Evolutionary conservation across 2,888 invertebrate genomes (phyloP), one percentile per base, ranked within the genome.

Genomic region (Sclerodermus sp.): DNA sequence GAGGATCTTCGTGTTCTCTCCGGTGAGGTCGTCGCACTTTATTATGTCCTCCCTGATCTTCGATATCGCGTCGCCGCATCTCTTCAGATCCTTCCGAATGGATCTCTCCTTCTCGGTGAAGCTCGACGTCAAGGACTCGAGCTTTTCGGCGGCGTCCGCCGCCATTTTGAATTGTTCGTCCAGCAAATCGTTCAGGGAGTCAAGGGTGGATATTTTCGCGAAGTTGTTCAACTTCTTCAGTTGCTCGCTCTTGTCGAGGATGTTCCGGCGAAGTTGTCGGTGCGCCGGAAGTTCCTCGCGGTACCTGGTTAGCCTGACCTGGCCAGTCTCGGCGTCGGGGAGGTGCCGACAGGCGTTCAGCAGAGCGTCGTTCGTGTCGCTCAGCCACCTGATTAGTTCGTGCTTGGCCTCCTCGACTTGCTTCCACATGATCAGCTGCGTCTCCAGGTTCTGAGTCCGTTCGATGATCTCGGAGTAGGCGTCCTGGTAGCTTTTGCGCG

Each of bases 351-450:
- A 84, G 18, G 91, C 89, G 61, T 87, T 86, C 40, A 86, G 85
- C 3, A 96, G 80, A 31, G 86, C 86, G 62, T 88, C 87, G 49
- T 90, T 90, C 16, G 91, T 93, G 71, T 91, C 89, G 51, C 86
- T 85, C 5, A 95, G 73, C 96, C 96, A 96, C 16, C 87, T 84
- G 0, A 89, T 79, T 2, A 96, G 81, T 72, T 92, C 92, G 57
- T 89, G 88, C 71, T 91, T 92, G 0, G 88, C 87, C 51, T 91
- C 91, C 62, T 93, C 90, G 31, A 96, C 89, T 75, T 95, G 93
- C 67, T 92, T 89, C 94, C 95, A 96, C 45, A 95, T 89, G n/a
- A 91, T 88, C 0, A 89, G 83, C 77, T 96, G 93, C 0, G 92
- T 90, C 79, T 96, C 96, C 43, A 90, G 84, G 46, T 87, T 87